Base-by-base conservation (phyloP, 2,113 vertebrate species). In the Colius striatus region DNA sequence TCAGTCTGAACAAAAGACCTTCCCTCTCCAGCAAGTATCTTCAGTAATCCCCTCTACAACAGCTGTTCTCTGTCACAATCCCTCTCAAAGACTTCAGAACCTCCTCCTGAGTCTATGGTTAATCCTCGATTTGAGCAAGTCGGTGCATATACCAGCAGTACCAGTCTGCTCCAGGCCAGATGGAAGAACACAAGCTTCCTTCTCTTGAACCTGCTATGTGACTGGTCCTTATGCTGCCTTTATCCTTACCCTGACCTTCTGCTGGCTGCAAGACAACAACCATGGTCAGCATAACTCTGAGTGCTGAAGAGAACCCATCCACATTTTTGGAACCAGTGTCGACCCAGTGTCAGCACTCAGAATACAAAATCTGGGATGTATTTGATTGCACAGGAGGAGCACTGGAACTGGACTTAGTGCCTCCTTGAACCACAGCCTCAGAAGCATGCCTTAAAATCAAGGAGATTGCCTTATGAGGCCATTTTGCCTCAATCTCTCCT, bases 401-500 rank as follows among this genome's bases (percentile, higher is more conserved):
- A 66, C 19, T 38, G 41, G 50, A 79, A 89, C 71, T 66, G 41
- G 36, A 70, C 50, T 83, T 57, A 21, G 19, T n/a, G 61, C 50
- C 48, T 66, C 47, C 86, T 1, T 45, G 55, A 86, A 74, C 75
- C 68, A 62, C 79, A 80, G 55, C 25, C 82, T 67, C 76, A 88
- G 82, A 67, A 89, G 8, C 5, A 0, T 72, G 70, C n/a, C 67
- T 27, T 74, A 71, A 92, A 77, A 38, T 11, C 48, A 84, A 95
- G 45, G 30, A 57, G 32, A 91, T 84, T 91, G 77, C 79, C 75
- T 90, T 94, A 90, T 81, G 90, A 97, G 90, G 83, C 68, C 80
- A 62, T 90, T 95, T 67, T 94, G 85, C 72, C 53, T 82, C 66
- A 41, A 1, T n/a, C 65, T 89, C 80, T 94, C 45, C 23, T 81